These are phyloP conservation scores for Dicrurus megarhynchus DNA, from an alignment of 2,113 vertebrate genomes.

Conservation along the genomic window DNA sequence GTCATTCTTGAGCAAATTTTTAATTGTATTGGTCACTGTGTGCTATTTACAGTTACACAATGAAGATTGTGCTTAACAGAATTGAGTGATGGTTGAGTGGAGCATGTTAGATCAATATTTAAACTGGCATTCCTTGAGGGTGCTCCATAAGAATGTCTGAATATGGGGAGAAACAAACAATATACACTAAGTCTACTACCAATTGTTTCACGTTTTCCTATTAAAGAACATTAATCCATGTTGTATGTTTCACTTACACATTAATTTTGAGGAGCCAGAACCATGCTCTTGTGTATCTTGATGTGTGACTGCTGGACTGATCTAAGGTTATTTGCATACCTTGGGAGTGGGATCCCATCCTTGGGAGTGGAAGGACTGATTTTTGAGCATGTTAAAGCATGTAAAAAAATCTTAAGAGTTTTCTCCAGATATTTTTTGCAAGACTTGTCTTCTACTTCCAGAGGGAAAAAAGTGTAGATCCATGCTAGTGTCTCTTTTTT, in stretches of 20 bases:
- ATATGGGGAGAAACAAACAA: neutral
- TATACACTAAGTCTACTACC: rapidly evolving
- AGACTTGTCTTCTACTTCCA: neutral
- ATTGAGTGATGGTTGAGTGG: neutral
- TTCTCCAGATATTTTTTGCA: neutral
- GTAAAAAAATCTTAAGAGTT: neutral
- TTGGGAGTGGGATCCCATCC: neutral
- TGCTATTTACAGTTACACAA: neutral
- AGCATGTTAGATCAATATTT: neutral
- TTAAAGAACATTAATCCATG: neutral
- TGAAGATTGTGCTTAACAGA: neutral
- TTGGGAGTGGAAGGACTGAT: neutral
- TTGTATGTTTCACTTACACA: neutral
- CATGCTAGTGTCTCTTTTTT: neutral
- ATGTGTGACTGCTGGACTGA: neutral
- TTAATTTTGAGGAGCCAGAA: neutral
- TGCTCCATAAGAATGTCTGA: neutral
- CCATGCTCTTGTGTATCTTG: neutral
- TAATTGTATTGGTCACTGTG: neutral
- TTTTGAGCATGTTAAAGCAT: neutral
- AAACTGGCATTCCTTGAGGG: neutral
- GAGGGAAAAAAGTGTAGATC: neutral
- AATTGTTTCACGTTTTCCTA: neutral
- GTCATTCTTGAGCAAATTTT: neutral
- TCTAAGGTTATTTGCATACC: neutral